Base-by-base conservation (phyloP, 2,888 invertebrate genomes). In the Oscheius onirici region DNA sequence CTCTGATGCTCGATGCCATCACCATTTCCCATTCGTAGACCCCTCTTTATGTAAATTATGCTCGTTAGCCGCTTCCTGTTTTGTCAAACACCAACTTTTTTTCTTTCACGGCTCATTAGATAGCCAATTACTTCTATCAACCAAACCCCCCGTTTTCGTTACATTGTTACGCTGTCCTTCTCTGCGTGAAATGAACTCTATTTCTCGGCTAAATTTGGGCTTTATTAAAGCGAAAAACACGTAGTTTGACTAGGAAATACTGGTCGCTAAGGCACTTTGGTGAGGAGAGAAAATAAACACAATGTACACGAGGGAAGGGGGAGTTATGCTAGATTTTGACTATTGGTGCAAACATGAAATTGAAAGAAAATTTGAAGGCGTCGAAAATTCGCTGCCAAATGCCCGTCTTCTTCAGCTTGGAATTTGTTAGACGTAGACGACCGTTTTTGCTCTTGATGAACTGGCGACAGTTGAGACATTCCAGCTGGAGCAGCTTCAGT, bases 281-380 rank as follows among this genome's bases (percentile, higher is more conserved):
- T 34, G 34, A 6, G 34, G 34, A 34, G 34, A 8, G 34, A 34
- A 34, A 8, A 34, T 3, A 34, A 34, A 34, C 3, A 17, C 49
- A 49, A 49, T 49, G 49, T 17, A 49, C 17, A 49, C 1, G 17
- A 49, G 17, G 49, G 49, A 6, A 3, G 22, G n/a, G n/a, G n/a
- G 22, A 17, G 17, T 22, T 3, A 60, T n/a, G 28, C 52, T 58
- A 44, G 52, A 84, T 77, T 13, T 57, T 58, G 28, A 81, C 66
- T n/a, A 85, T 52, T 13, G 86, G 84, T 8, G 84, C 79, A 54
- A 84, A 85, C 13, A 86, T 55, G 66, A 84, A 84, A 69, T 84
- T 85, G 74, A 84, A 84, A 69, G 79, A 69, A 55, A 84, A 83
- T 41, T 79, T 80, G 70, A 84, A 86, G 15, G 84, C 79, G 57